These are phyloP conservation scores for Idris sp. DNA, from an alignment of 1,140 invertebrate species.

Conservation along the genomic window DNA sequence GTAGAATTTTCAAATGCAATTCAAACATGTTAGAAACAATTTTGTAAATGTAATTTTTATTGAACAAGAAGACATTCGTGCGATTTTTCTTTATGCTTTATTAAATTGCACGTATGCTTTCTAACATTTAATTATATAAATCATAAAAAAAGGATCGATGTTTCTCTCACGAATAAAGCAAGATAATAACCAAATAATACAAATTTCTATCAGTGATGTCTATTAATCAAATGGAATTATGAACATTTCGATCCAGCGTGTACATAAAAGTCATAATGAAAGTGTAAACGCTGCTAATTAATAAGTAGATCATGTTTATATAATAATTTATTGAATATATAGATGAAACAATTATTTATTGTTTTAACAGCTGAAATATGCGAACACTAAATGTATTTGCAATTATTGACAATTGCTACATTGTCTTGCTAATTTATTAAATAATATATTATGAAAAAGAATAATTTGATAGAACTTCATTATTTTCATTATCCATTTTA, in stretches of 20 bases:
- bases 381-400: constrained; percentile 18
- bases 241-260: constrained; percentile 41
- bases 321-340: constrained; percentile 55
- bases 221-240: constrained; percentile 9
- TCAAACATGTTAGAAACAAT: constrained; percentile 2
- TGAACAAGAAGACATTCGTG: no score
- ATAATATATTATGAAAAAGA: constrained; percentile 31
- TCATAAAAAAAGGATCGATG: no score
- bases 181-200: no score
- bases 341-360: constrained; percentile 56
- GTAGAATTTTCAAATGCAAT: constrained; percentile 9
- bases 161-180: no score
- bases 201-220: no score
- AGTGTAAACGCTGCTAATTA: constrained; percentile 34
- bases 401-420: constrained; percentile 35
- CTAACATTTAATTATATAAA: no score
- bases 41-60: no score
- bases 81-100: no score
- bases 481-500: no score
- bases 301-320: constrained; percentile 47
- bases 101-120: no score
- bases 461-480: no score
- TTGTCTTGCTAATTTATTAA: constrained; percentile 38
- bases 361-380: constrained; percentile 40
- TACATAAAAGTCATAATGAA: constrained; percentile 31